Base-by-base conservation (phyloP, 2,888 invertebrate genomes). In the Ochropleura leucogaster region DNA sequence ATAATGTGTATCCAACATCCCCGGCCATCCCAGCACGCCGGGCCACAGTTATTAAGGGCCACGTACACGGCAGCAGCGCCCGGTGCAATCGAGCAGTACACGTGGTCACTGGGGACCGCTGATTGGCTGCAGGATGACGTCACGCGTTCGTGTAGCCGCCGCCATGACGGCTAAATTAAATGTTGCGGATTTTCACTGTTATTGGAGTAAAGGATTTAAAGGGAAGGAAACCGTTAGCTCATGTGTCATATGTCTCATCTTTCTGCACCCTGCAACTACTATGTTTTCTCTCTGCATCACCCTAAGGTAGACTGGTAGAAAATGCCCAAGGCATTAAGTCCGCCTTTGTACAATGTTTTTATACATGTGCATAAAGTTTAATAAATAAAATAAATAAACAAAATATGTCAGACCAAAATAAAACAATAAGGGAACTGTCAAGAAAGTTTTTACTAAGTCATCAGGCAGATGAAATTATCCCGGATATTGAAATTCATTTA, bases 101-200 rank as follows among this genome's bases (percentile, higher is more conserved):
- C 88, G 89, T 88, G 88, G 60, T 59, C 91, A 16, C 89, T 47
- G 67, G 91, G 88, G 90, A 82, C 68, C 51, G 75, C 77, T 86
- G 85, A 86, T 85, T 82, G 79, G 49, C 69, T 67, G 65, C 60
- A 73, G 57, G 79, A 51, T 66, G 79, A 79, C 80, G 79, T 77
- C 82, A 73, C 46, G 18, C 55, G 60, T 14, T 20, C 51, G 49
- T 72, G 68, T 68, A 57, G 14, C 40, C 60, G 4, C n/a, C 60
- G 67, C 55, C 53, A 83, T 74, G 78, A 86, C 88, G 47, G 53
- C 69, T 75, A 75, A 79, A 84, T 85, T 71, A 81, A 81, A 73
- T 72, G 66, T 55, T 62, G 46, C 40, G 18, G 30, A 57, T 53
- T 70, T 67, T 70, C 47, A 51, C 14, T 49, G 20, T 18, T 20